Conservation (phyloP, 2,888 invertebrate genomes). For the Diabrotica balteata region DNA sequence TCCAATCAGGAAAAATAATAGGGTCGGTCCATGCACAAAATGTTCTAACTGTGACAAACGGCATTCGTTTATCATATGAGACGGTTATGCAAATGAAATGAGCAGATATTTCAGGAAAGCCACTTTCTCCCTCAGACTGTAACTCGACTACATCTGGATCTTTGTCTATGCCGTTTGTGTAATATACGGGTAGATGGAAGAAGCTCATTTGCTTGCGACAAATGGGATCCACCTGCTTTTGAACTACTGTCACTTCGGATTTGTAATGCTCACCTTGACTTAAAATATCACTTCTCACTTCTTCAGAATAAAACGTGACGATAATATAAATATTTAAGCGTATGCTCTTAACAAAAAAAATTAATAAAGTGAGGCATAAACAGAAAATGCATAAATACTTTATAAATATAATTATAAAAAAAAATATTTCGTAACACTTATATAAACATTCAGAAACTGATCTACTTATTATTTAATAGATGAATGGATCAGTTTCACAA, state of each 20-base stretch:
- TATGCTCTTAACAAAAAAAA: too few relatives aligned
- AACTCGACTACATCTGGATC: conserved; percentile 8
- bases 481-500: too few relatives aligned
- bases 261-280: not conserved
- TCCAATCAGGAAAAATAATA: conserved; percentile 58
- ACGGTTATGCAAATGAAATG: conserved; percentile 45
- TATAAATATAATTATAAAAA: too few relatives aligned
- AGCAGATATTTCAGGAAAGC: conserved; percentile 38
- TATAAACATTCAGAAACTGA: too few relatives aligned
- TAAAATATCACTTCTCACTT: too few relatives aligned
- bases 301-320: too few relatives aligned
- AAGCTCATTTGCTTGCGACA: not conserved
- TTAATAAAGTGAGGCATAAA: too few relatives aligned
- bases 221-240: conserved; percentile 11
- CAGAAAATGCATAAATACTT: too few relatives aligned
- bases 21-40: conserved; percentile 51
- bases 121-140: conserved; percentile 22
- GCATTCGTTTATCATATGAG: conserved; percentile 46
- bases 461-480: too few relatives aligned
- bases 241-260: not conserved
- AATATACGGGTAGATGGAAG: conserved; percentile 4
- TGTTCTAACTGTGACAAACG: conserved; percentile 46
- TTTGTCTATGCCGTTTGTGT: conserved; percentile 21
- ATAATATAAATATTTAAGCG: too few relatives aligned
- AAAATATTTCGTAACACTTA: too few relatives aligned